phyloP scores from a whole-genome alignment of 2,113 vertebrate genomes.

The Centropristis striata region DNA sequence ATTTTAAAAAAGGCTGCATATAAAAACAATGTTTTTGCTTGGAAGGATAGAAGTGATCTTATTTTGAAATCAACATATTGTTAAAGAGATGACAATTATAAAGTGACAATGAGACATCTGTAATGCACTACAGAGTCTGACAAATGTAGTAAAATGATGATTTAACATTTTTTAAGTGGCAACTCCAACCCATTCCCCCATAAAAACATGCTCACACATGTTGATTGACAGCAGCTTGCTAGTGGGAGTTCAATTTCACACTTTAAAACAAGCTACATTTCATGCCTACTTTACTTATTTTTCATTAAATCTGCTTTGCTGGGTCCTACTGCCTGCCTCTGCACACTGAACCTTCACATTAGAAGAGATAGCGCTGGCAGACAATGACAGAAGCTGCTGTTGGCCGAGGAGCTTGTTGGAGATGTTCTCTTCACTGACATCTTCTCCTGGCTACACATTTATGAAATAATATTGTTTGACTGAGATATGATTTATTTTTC shows the following conservation, averaged over 20 bases:
- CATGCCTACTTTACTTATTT: not conserved
- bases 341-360: not conserved
- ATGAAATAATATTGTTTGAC: not conserved
- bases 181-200: not conserved
- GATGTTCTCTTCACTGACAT: slow-evolving; percentile 3
- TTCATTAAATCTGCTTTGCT: slow-evolving; percentile 5
- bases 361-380: not conserved
- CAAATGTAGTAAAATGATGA: slow-evolving; percentile 3
- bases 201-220: slow-evolving; percentile 36
- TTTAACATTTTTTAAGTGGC: slow-evolving; percentile 6
- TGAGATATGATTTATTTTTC: not conserved
- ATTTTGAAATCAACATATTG: not conserved
- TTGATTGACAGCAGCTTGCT: slow-evolving; percentile 17
- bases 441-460: not conserved
- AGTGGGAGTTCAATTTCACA: slow-evolving; percentile 13
- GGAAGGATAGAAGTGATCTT: not conserved
- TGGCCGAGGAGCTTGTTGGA: not conserved
- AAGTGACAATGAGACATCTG: not conserved
- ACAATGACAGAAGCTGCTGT: not conserved
- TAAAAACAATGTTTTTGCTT: not conserved
- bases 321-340: slow-evolving; percentile 4
- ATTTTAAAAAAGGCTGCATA: not conserved
- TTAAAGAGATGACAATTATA: not conserved
- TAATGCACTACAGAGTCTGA: not conserved
- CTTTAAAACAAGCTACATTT: slow-evolving; percentile 27